These are phyloP conservation scores for Drosophila mayri DNA, from an alignment of 1,140 invertebrate genomes.

Conservation along the genomic window DNA sequence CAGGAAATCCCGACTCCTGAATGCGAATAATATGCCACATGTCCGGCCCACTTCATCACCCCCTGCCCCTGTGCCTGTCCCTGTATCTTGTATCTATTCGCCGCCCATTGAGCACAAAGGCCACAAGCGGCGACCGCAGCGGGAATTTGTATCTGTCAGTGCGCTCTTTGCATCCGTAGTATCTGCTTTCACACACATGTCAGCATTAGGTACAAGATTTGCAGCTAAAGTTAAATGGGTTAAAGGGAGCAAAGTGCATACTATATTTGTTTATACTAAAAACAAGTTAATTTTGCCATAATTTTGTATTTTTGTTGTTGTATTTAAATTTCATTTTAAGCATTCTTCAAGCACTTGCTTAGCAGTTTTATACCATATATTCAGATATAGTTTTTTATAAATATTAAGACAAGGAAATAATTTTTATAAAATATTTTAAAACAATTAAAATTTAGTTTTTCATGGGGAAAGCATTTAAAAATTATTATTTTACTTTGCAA, in stretches of 20 bases:
- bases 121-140: slow-evolving; percentile 56
- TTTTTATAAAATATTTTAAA: too few relatives aligned
- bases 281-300: background rate
- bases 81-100: slow-evolving; percentile 5
- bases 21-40: slow-evolving; percentile 74
- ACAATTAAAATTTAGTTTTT: background rate
- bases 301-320: background rate
- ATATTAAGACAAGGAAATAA: accelerated
- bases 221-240: slow-evolving; percentile 69
- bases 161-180: slow-evolving; percentile 13
- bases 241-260: background rate
- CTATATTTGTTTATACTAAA: background rate
- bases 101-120: slow-evolving; percentile 19
- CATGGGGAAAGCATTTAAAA: background rate
- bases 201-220: slow-evolving; percentile 67
- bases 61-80: background rate
- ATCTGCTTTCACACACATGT: slow-evolving; percentile 62
- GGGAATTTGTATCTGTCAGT: slow-evolving; percentile 33
- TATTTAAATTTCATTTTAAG: background rate
- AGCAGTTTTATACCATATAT: too few relatives aligned
- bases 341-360: too few relatives aligned
- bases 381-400: background rate
- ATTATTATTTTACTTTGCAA: background rate
- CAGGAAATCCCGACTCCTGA: slow-evolving; percentile 49
- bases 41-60: slow-evolving; percentile 31